Evolutionary conservation across 2,113 vertebrate species (phyloP).

Genomic region (Sorex araneus): DNA sequence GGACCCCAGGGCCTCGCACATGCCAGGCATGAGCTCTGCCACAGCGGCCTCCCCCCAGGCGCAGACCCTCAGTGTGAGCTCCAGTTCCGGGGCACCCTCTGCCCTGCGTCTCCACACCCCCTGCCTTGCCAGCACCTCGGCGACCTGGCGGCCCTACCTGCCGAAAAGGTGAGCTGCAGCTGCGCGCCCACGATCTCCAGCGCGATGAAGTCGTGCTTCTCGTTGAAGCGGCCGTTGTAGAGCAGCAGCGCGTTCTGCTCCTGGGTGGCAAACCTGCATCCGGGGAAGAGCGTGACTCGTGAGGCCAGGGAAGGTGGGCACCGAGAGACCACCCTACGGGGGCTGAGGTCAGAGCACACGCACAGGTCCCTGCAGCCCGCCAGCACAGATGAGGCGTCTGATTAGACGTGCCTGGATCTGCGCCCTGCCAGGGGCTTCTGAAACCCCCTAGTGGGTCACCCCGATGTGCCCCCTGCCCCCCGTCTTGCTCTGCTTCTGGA

Average conservation of each 20-base stretch:
- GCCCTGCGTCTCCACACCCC: neutral
- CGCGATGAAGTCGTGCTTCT: constrained; percentile 98
- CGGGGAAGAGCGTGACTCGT: neutral
- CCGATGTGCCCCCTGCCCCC: too few relatives aligned
- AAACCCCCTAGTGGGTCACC: too few relatives aligned
- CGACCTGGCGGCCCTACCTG: constrained; percentile 90
- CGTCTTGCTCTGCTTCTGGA: too few relatives aligned
- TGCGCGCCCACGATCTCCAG: constrained; percentile 97
- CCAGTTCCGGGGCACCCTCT: too few relatives aligned
- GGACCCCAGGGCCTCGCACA: neutral
- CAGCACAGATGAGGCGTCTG: neutral
- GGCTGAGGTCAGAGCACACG: rapidly evolving
- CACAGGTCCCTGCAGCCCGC: neutral
- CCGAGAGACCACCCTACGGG: neutral
- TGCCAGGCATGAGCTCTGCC: neutral
- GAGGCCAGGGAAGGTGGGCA: rapidly evolving
- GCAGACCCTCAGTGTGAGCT: too few relatives aligned
- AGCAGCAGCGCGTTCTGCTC: constrained; percentile 95
- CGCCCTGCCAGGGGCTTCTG: too few relatives aligned
- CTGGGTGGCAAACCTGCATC: constrained; percentile 94
- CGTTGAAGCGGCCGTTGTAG: constrained; percentile 98
- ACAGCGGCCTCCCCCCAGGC: neutral
- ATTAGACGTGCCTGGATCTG: too few relatives aligned
- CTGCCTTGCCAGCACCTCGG: neutral
- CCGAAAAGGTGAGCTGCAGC: constrained; percentile 98